Evolutionary conservation across 2,113 vertebrate genomes (phyloP), one percentile per base, ranked within the genome.

Genomic region (Pipa parva): DNA sequence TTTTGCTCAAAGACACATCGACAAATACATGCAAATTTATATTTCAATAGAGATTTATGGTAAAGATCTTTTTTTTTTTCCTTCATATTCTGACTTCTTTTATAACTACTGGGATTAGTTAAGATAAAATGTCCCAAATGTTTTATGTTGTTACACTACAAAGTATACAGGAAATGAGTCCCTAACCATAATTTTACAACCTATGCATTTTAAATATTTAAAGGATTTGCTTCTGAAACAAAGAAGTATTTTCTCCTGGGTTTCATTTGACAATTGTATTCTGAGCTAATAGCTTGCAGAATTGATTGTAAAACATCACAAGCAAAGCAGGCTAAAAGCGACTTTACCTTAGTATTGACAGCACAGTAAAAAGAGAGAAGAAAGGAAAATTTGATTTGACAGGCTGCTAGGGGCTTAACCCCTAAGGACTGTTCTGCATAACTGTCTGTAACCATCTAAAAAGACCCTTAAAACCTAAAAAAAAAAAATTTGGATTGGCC

Each of bases 131-230:
- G 36, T 11, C 59, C 27, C 36, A 25, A 49, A 57, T 66, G 55
- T 33, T 67, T 59, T 59, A 67, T 67, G 39, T 28, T 36, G 77
- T 71, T 76, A 59, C 51, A 50, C 79, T 81, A 73, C 51, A 75
- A 82, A 79, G 74, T 75, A 72, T 26, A 75, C 58, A 81, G 69
- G 76, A 82, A 83, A 81, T 73, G 73, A 80, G 76, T 75, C 80
- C 67, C 75, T 78, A 74, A 84, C 81, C 76, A 76, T 74, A 79
- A 79, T 79, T 83, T 85, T 83, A 82, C 83, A 80, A 80, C 76
- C 79, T 61, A 60, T 77, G 68, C 64, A 72, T 82, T 87, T 81
- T 80, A 76, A 84, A 80, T 84, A 82, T 83, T 85, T 83, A 83
- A 85, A 79, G 66, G 50, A 42, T 51, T n/a, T 68, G 55, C 78